Base-by-base conservation (phyloP, 1,140 invertebrate species). In the Sesamia nonagrioides region DNA sequence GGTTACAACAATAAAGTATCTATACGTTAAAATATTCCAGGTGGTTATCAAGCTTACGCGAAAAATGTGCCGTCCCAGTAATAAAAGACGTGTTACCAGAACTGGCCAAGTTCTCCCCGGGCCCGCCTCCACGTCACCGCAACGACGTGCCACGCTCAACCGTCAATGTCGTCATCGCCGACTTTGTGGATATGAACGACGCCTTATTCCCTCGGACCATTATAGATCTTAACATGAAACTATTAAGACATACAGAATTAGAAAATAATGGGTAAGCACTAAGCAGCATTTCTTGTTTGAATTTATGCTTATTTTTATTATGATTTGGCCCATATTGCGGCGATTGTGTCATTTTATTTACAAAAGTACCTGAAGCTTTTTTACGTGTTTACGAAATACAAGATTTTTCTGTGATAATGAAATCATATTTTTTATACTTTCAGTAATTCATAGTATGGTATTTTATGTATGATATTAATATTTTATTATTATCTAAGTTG, bases 111-210 rank as follows among this genome's bases (percentile, higher is more conserved):
- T 96, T 96, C 82, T 73, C 82, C 2, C 96, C 96, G 0, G 96
- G 96, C 3, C 90, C 93, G 4, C 92, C 94, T 1, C 40, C 77
- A 0, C 80, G 82, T 1, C 48, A 54, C 18, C 66, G 84, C 17
- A 66, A 63, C 2, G 40, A 66, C 5, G 76, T 73, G 0, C 77
- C 66, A 0, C 82, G 81, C 1, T 84, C 94, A 0, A 82, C 90
- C 3, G 91, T 96, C 1, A 97, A 97, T 86, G 95, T 97, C 0
- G 95, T 96, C n/a, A 96, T 97, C 1, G 95, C 95, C 0, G 96
- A 97, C 86, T 97, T 96, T 79, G 91, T 96, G 0, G 95, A 96
- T 71, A 86, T 96, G 37, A 92, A 96, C 27, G 86, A 96, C 21
- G 92, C 94, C 2, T 78, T 95, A 37, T 96, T 96, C 86, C 89